A percentile compares a stretch with the other conserved stretches of the same genome.
Evolutionary conservation across 2,113 vertebrate genomes (phyloP).

Genomic region (Trochalopteron elliotii): DNA sequence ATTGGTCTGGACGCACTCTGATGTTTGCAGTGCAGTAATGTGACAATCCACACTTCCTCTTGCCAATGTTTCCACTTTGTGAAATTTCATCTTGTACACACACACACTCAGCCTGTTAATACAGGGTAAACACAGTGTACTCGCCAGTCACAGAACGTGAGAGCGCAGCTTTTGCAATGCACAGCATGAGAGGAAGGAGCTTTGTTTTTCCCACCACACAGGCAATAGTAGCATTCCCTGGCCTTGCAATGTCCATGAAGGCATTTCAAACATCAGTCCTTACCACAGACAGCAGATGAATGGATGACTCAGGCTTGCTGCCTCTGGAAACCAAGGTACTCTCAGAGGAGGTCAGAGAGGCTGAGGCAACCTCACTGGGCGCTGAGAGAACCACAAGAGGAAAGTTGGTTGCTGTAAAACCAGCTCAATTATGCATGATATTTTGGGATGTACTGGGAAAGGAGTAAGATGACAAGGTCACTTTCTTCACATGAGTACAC

Average conservation of each 20-base stretch:
- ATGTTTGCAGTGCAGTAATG: background rate
- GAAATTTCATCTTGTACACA: background rate
- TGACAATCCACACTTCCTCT: background rate
- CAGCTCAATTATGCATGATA: fast-evolving
- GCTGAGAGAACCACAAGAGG: background rate
- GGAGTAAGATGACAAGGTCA: background rate
- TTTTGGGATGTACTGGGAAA: background rate
- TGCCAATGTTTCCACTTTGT: background rate
- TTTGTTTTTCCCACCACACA: background rate
- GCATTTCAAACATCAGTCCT: background rate
- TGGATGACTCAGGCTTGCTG: background rate
- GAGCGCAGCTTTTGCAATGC: background rate
- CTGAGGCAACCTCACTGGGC: background rate
- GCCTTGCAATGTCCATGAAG: fast-evolving
- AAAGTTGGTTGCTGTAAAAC: background rate
- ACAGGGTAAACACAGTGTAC: background rate
- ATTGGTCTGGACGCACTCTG: background rate
- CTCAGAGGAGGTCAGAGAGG: background rate
- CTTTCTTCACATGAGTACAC: background rate
- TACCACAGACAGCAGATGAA: background rate
- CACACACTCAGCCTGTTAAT: background rate
- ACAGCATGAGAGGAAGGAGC: background rate
- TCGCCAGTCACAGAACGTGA: background rate
- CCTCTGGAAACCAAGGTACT: background rate
- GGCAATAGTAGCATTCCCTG: background rate